phyloP scores from a whole-genome alignment of 1,140 invertebrate species.

The Macrostomum lignano region DNA sequence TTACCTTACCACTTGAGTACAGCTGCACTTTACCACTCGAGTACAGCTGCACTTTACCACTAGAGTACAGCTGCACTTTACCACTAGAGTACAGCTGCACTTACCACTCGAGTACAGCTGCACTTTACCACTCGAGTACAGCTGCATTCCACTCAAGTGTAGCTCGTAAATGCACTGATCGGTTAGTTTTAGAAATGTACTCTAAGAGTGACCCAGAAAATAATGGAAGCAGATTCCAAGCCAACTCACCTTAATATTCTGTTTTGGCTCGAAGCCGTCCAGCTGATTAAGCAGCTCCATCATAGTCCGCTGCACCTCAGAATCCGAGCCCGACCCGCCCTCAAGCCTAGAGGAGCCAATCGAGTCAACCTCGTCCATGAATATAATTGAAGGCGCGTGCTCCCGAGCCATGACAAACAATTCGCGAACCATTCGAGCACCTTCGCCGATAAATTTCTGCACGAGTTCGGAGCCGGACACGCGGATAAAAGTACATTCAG shows the following conservation, averaged over 20 bases:
- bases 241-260: conserved; percentile 94
- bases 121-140: too few relatives aligned
- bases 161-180: too few relatives aligned
- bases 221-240: too few relatives aligned
- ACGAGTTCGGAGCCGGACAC: conserved; percentile 95
- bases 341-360: conserved; percentile 95
- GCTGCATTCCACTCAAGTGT: too few relatives aligned
- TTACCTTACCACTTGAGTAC: too few relatives aligned
- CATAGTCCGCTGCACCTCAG: conserved; percentile 98
- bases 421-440: conserved; percentile 92
- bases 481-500: conserved; percentile 93
- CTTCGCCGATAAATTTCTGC: conserved; percentile 98
- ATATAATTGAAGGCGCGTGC: conserved; percentile 96
- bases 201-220: too few relatives aligned
- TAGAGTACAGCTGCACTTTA: too few relatives aligned
- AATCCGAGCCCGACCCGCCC: conserved; percentile 76
- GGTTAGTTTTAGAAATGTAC: too few relatives aligned
- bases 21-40: too few relatives aligned
- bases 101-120: too few relatives aligned
- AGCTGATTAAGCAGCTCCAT: conserved; percentile 88
- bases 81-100: too few relatives aligned
- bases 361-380: conserved; percentile 99
- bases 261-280: conserved; percentile 96
- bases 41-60: too few relatives aligned
- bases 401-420: conserved; percentile 97